Conservation (phyloP, 64 coral and sea anemone species). For the Pocillopora damicornis region DNA sequence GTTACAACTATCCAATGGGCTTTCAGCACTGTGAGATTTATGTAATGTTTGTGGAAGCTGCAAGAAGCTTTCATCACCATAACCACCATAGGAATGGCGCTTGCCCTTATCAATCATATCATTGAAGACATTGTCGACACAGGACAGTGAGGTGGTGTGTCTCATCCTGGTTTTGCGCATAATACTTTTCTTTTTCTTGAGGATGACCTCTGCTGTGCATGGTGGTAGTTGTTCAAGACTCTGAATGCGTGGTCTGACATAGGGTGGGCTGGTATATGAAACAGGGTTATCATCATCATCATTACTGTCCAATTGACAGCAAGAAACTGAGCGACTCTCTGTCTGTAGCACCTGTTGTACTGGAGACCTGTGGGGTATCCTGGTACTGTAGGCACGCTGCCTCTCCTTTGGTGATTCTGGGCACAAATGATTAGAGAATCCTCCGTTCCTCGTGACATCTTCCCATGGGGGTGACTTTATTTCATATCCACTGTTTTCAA, state of each 20-base stretch:
- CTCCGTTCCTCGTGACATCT: neutral
- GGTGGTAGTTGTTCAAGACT: conserved; percentile 59
- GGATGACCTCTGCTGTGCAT: conserved; percentile 36
- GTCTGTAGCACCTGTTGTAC: neutral
- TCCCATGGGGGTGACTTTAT: neutral
- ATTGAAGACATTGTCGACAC: conserved; percentile 19
- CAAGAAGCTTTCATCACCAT: neutral
- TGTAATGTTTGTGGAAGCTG: neutral
- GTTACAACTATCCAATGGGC: conserved; percentile 22
- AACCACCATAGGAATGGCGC: conserved; percentile 44
- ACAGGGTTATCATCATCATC: conserved; percentile 3
- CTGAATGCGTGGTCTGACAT: conserved; percentile 53
- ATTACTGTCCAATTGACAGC: conserved; percentile 11
- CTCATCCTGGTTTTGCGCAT: conserved; percentile 20
- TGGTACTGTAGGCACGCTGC: neutral
- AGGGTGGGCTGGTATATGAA: conserved; percentile 12
- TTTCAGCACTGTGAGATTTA: conserved; percentile 5
- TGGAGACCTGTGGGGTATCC: conserved; percentile 5
- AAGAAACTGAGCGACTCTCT: conserved; percentile 14
- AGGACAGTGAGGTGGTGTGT: conserved; percentile 27
- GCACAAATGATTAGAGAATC: neutral
- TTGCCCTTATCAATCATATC: conserved; percentile 21
- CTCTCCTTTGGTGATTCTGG: neutral
- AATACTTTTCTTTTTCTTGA: conserved; percentile 50
- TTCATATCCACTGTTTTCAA: neutral